Base-by-base conservation (phyloP, 2,113 vertebrate genomes). In the Planiliza haematocheilus region DNA sequence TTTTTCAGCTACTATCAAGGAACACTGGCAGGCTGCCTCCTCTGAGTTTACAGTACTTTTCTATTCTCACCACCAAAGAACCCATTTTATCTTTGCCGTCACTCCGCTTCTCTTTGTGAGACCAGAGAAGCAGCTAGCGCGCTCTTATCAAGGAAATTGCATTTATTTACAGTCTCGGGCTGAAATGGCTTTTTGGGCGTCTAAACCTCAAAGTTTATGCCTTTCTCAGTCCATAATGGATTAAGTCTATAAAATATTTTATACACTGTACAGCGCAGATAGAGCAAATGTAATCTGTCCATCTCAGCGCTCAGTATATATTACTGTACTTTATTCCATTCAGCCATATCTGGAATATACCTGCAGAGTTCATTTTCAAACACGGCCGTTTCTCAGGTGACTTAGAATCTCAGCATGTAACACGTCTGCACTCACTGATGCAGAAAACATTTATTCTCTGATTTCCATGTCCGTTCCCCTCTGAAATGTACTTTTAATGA, bases 61-160 rank as follows among this genome's bases (percentile, higher is more conserved):
- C 77, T 76, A 69, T 85, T 84, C 70, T 77, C 70, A 79, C 71
- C 79, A 68, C 81, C 71, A 91, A 91, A 88, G 75, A 86, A 85
- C 57, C 79, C 65, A 78, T 88, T 91, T 89, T 90, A 91, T 93
- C 88, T 86, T 61, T 10, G 42, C 82, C 89, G 88, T 87, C 89
- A 87, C 85, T 82, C 64, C 1, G 18, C 81, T 52, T 85, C 65
- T 76, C 78, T 83, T 84, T 86, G 84, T 87, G 74, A 82, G 77
- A 75, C 46, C 63, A 71, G 62, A 76, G 66, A 67, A 64, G 81
- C 89, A 75, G 52, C 60, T 65, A 46, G 69, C 82, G 75, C 68
- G 59, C 66, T 83, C 81, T 88, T 88, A 86, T 88, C 79, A 78
- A 72, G 66, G 69, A 77, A 81, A 77, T 78, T 80, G 55, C 65